Percentiles rank a stretch among this genome's conserved stretches.
Conservation (phyloP, 2,888 invertebrate species). For the Dicycla oo region DNA sequence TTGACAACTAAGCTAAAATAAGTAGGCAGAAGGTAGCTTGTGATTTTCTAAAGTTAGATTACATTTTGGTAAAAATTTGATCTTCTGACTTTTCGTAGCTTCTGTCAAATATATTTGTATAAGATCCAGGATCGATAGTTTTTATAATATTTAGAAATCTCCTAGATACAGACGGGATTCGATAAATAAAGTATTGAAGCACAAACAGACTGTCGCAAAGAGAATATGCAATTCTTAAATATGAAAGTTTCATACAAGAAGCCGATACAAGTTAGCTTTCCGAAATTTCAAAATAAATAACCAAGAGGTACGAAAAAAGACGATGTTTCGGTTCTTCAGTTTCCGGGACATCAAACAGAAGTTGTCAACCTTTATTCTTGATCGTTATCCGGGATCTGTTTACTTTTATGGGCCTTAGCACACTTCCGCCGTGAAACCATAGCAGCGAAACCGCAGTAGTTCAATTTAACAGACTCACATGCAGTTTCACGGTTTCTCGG, state of each 20-base stretch:
- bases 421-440: too few species aligned
- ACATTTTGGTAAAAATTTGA: neutral
- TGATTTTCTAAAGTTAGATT: neutral
- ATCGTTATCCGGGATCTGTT: neutral
- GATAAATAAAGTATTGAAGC: neutral
- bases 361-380: neutral
- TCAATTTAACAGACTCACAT: too few species aligned
- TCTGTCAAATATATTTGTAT: neutral
- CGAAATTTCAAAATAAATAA: conserved; percentile 10
- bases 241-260: neutral
- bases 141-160: neutral
- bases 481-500: too few species aligned
- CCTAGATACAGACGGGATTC: neutral
- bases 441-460: too few species aligned
- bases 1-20: neutral
- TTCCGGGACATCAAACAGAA: neutral
- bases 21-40: neutral
- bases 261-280: neutral
- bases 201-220: neutral
- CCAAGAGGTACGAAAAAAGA: too few species aligned
- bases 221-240: neutral
- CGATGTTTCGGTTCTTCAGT: neutral
- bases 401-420: too few species aligned
- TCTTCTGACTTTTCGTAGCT: too few species aligned
- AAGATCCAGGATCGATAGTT: neutral